Percentiles rank a stretch among this genome's conserved stretches.
Conservation (phyloP, 92 coral and sea anemone species). For the Heteractis magnifica region DNA sequence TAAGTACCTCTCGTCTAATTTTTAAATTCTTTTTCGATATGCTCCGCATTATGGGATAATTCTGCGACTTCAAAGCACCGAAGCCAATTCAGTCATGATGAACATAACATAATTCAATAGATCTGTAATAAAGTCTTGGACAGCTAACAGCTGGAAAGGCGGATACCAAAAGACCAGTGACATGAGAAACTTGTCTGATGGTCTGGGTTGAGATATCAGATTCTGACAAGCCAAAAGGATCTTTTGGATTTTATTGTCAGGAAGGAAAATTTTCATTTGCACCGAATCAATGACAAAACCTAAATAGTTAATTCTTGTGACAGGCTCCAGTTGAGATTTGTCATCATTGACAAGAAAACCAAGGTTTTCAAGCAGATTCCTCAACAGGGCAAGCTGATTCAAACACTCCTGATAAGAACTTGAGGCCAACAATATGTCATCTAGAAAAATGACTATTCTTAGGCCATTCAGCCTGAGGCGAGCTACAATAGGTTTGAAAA, state of each 20-base stretch:
- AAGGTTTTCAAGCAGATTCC: background rate
- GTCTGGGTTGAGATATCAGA: conserved; percentile 1
- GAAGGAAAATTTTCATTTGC: conserved; percentile 33
- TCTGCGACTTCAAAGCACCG: too few species aligned
- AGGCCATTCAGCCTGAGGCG: conserved; percentile 29
- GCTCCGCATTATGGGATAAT: too few species aligned
- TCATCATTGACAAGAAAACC: conserved; percentile 20
- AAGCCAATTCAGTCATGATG: too few species aligned
- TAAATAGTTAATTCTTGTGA: conserved; percentile 20
- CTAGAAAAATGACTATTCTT: conserved; percentile 31
- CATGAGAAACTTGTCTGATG: conserved; percentile 43
- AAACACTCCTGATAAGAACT: conserved; percentile 26
- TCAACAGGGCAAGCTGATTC: background rate
- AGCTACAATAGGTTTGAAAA: conserved; percentile 40
- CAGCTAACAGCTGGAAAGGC: conserved; percentile 35
- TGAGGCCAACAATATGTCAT: conserved; percentile 30
- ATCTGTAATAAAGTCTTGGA: conserved; percentile 35
- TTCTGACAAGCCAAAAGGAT: conserved; percentile 18
- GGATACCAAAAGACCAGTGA: conserved; percentile 26
- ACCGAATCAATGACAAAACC: conserved; percentile 45
- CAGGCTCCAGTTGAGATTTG: conserved; percentile 26
- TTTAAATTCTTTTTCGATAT: too few species aligned
- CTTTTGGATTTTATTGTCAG: conserved; percentile 23
- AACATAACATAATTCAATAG: conserved; percentile 41
- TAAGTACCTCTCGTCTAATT: too few species aligned